Base-by-base conservation (phyloP, 2,113 vertebrate genomes). In the Pachypanchax playfairii region DNA sequence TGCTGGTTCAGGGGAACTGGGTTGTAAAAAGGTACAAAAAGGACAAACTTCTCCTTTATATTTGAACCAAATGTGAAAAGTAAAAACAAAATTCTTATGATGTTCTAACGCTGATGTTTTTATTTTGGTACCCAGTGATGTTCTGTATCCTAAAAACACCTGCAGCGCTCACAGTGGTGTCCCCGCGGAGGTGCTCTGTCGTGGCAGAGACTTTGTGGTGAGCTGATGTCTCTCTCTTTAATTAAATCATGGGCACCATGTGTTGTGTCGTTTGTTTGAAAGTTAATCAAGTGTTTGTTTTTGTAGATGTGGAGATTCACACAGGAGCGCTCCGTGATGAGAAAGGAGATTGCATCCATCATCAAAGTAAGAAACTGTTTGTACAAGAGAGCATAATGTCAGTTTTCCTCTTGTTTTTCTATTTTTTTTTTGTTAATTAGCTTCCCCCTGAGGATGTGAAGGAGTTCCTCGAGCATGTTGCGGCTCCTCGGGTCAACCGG, bases 1-100 rank as follows among this genome's bases (percentile, higher is more conserved):
- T 99, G 90, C 86, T 99, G 64, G 95, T 99, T 58, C 97, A 98
- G 84, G 97, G 97, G 21, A 98, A 98, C 91, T 98, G 97, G 97
- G 97, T 99, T 5, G 95, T 99, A 5, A 99, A 98, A 84, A 99
- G 97, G 97, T 97, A n/a, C n/a, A n/a, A 84, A 59, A 12, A 12
- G 13, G 89, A 14, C 15, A 25, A 1, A 49, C 25, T 28, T 49
- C 8, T 31, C 1, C 29, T 7, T 10, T 7, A 31, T 6, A 3
- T 31, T 31, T 31, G 7, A 31, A 35, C 10, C 3, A 9, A 13
- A 12, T 35, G 33, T 35, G 13, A 35, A 35, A 11, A 35, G 7
- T 4, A 29, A 29, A 29, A 4, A 29, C 28, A 29, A 4, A 29
- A 4, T 5, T 29, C 7, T 29, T 29, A 29, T 5, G 28, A 42